These are phyloP conservation scores for Halichoerus grypus DNA, from an alignment of 2,113 vertebrate species.

Conservation along the genomic window DNA sequence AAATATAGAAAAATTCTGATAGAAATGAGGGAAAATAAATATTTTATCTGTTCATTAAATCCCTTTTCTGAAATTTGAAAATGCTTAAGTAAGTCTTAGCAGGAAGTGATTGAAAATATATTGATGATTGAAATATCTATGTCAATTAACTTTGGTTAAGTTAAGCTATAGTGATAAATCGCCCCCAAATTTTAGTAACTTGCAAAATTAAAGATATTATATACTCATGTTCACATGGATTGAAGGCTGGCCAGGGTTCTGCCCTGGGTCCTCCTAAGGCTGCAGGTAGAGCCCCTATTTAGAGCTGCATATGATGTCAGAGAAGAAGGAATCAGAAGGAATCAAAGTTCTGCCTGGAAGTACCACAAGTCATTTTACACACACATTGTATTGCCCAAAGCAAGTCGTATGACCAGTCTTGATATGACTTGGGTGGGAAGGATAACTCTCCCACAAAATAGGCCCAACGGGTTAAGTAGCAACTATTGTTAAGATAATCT, in stretches of 20 bases:
- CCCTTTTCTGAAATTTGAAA: neutral
- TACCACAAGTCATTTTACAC: neutral
- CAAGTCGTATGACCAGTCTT: neutral
- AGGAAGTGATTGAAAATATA: neutral
- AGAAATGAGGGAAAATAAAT: neutral
- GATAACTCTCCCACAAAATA: neutral
- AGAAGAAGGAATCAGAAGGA: neutral
- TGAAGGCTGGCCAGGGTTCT: neutral
- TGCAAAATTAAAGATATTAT: neutral
- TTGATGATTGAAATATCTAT: neutral
- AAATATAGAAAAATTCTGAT: neutral
- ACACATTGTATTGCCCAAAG: neutral
- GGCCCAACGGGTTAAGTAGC: neutral
- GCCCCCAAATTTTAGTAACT: no score
- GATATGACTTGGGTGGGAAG: neutral
- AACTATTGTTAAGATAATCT: neutral
- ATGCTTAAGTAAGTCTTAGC: neutral
- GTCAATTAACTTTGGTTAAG: neutral
- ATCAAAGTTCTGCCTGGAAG: neutral
- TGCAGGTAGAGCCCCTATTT: neutral
- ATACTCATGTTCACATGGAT: rapidly evolving
- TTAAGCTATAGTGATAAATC: neutral
- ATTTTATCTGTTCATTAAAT: neutral
- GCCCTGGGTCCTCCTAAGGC: neutral
- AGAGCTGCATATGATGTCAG: no score